Evolutionary conservation across 2,888 invertebrate species (phyloP), one percentile per base, ranked within the genome.

Genomic region (Epinotia nisella): DNA sequence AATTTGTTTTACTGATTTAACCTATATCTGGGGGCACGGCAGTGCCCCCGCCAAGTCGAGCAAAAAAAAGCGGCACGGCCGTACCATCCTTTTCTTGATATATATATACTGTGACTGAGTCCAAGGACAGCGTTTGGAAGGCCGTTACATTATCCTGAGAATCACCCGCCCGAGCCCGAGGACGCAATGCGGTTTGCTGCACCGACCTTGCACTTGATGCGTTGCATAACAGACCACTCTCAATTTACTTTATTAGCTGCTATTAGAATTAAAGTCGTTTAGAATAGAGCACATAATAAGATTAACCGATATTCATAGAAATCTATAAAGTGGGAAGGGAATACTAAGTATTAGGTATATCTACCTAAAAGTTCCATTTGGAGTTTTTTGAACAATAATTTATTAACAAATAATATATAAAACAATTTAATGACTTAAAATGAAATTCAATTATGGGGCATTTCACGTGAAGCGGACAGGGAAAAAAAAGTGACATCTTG

Each of bases 161-260:
- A 49, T 49, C 49, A 49, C n/a, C 45, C 13, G 13, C 21, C 35
- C 35, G 7, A 5, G 7, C 45, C 45, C 17, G 45, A 55, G 59
- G 59, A 66, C 59, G 66, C 59, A 66, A 71, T 60, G 67, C 72
- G 61, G 72, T 68, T 67, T 35, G 61, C 21, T 72, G 72, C 61
- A 71, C 39, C 59, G 66, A 72, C 72, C 72, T 72, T 72, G 72
- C 72, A 72, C 72, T 72, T 72, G 72, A 72, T 17, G 2, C 21
- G 13, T 72, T 68, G 61, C 72, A 56, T 72, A 67, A 72, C 56
- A 21, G 62, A 24, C 39, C 59, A 62, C 72, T 68, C 68, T 73
- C 68, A 64, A 68, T 68, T 24, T 55, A 29, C 24, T 55, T 39
- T 13, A 65, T 19, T 19, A 9, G 2, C 58, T 19, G 55, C n/a